Evolutionary conservation across 2,888 invertebrate genomes (phyloP), one percentile per base, ranked within the genome.

Genomic region (Arctia plantaginis): DNA sequence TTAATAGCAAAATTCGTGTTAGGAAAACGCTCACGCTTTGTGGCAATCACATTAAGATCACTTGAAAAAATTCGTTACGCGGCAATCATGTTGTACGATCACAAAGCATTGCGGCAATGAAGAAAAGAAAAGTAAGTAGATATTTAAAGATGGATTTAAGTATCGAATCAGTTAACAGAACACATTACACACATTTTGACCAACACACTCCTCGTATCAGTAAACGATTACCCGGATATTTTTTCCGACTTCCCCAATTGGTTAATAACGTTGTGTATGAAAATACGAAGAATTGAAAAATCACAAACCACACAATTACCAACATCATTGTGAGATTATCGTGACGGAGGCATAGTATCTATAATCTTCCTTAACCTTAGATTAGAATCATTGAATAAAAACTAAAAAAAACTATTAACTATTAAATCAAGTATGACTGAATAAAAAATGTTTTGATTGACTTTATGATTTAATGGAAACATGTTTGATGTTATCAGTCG

Each of bases 401-500:
- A 55, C 41, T 44, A 2, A 59, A 41, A n/a, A n/a, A n/a, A n/a
- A n/a, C n/a, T n/a, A n/a, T n/a, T n/a, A n/a, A n/a, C 44, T 30
- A 44, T 68, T 62, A 30, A 27, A 47, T 47, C 47, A 30, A 27
- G 20, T 27, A 27, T 7, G 23, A 13, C 20, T 51, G 27, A 27
- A 70, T 12, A 12, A 82, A 81, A 81, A 81, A 78, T 73, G 20
- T 78, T 77, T 77, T 79, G 80, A 77, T 78, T 83, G 75, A 76
- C 69, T 78, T 76, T 12, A 33, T 66, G 65, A 44, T 69, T 64
- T 20, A 65, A 65, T 66, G 20, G n/a, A 30, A 62, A 18, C 77
- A 71, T 76, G 79, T 82, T 77, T 71, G 81, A 85, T 83, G 73
- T 83, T 83, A 82, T 82, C 78, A 6, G 51, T 66, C 6, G 39